A percentile compares a stretch with the other conserved stretches of the same genome.
Evolutionary conservation across 2,797 vertebrate species (phyloP).

Genomic region (Hoplostethus mediterraneus): DNA sequence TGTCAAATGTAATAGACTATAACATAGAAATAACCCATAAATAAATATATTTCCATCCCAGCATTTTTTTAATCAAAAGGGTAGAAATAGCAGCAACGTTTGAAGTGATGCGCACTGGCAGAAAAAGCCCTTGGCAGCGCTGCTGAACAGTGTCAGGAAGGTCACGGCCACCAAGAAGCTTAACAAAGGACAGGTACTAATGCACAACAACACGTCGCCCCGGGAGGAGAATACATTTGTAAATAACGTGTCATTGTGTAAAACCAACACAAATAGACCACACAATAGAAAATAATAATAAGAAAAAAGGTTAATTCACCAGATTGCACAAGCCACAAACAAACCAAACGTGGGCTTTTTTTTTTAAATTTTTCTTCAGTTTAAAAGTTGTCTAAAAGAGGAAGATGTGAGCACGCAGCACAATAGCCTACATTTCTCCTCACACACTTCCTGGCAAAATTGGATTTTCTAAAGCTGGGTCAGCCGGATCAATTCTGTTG

Average conservation of each 20-base stretch:
- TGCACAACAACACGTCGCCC: constrained; percentile 25
- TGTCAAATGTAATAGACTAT: neutral
- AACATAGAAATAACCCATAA: neutral
- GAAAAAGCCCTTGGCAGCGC: constrained; percentile 54
- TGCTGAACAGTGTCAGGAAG: constrained; percentile 63
- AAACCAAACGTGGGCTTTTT: neutral
- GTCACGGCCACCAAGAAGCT: constrained; percentile 64
- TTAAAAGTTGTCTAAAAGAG: constrained; percentile 3
- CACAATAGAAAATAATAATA: neutral
- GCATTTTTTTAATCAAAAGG: constrained; percentile 8
- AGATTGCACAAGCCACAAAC: neutral
- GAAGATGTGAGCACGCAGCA: constrained; percentile 17
- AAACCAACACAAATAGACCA: constrained; percentile 23
- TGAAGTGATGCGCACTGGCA: constrained; percentile 63
- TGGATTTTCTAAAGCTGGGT: constrained; percentile 77
- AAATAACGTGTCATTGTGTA: constrained; percentile 38
- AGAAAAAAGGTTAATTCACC: neutral
- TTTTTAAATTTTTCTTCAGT: constrained; percentile 22
- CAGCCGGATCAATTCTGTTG: constrained; percentile 73
- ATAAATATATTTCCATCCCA: constrained; percentile 14
- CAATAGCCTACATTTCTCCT: constrained; percentile 59
- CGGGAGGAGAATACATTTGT: constrained; percentile 18
- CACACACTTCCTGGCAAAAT: constrained; percentile 54
- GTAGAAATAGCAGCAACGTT: constrained; percentile 37
- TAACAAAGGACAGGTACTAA: constrained; percentile 63